Evolutionary conservation across 2,113 vertebrate genomes (phyloP).

Genomic region (Xyrauchen texanus): DNA sequence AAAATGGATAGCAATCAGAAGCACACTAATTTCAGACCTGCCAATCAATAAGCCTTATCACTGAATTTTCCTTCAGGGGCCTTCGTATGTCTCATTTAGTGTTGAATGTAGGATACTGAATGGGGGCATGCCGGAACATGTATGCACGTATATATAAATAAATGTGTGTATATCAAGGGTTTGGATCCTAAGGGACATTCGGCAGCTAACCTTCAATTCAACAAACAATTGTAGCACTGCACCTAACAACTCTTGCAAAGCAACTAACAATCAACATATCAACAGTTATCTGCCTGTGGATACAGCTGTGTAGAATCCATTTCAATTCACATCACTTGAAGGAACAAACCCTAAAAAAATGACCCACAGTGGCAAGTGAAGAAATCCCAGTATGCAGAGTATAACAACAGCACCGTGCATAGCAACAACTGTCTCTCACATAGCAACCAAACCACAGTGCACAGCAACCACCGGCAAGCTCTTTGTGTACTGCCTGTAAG

Average conservation of each 20-base stretch:
- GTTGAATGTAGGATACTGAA: slow-evolving; percentile 44
- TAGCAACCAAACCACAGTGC: slow-evolving; percentile 68
- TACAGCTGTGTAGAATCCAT: background rate
- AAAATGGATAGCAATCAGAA: slow-evolving; percentile 76
- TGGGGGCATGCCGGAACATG: background rate
- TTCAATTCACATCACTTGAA: slow-evolving; percentile 22
- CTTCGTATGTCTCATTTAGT: slow-evolving; percentile 51
- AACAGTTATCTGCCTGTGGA: background rate
- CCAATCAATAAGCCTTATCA: slow-evolving; percentile 74
- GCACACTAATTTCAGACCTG: slow-evolving; percentile 75
- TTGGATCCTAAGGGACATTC: background rate
- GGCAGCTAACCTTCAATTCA: background rate
- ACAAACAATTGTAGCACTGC: background rate
- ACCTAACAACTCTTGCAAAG: slow-evolving; percentile 28
- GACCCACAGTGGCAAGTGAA: slow-evolving; percentile 29
- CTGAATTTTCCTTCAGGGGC: slow-evolving; percentile 62
- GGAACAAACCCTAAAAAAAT: slow-evolving; percentile 16
- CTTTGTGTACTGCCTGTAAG: slow-evolving; percentile 26
- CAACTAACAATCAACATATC: background rate
- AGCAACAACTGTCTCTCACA: slow-evolving; percentile 67
- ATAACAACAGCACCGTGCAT: slow-evolving; percentile 60
- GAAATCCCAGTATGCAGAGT: slow-evolving; percentile 33
- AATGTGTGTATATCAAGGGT: background rate
- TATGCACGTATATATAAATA: slow-evolving; percentile 3
- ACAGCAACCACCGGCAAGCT: slow-evolving; percentile 71